Base-by-base conservation (phyloP, 2,888 invertebrate species). In the Agonopterix subpropinquella region DNA sequence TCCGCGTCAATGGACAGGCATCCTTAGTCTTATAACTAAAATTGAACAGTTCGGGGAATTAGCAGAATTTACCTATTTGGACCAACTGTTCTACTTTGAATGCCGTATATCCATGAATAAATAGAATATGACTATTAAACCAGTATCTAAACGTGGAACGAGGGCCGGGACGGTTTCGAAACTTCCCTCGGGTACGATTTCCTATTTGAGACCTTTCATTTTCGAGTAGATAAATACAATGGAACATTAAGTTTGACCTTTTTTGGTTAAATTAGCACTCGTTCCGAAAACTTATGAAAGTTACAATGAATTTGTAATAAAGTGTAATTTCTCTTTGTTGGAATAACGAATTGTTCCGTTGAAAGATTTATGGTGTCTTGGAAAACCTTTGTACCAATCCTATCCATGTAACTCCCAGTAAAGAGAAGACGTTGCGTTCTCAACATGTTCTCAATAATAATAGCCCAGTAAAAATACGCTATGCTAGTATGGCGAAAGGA, bases 111-210 rank as follows among this genome's bases (percentile, higher is more conserved):
- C 28, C 5, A 28, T 28, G 28, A 28, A 28, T 28, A 28, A 28
- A 28, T 28, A 28, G 5, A 28, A 28, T 28, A 28, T 28, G 28
- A 5, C 28, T 28, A 28, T 28, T 28, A 28, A 28, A 28, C 5
- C 28, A 28, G 28, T 28, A 28, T 28, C 28, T 28, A 28, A 53
- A 56, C 51, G 39, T n/a, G 8, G 11, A 42, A 13, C 42, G 42
- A 42, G 56, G 58, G 59, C 51, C 61, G 61, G 57, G 64, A 65
- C 59, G 57, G 61, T 62, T 62, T 60, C 57, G 58, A 62, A 61
- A 57, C 60, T 57, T 64, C 75, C 70, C 69, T 54, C 47, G 68
- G 59, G 73, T 55, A 59, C 62, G 51, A 59, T 70, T 65, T 72
- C 65, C 69, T 66, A 65, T 69, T 63, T 56, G 56, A 55, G 64